These are phyloP conservation scores for Cyclargus thomasi DNA, from an alignment of 1,140 invertebrate species.

Conservation along the genomic window DNA sequence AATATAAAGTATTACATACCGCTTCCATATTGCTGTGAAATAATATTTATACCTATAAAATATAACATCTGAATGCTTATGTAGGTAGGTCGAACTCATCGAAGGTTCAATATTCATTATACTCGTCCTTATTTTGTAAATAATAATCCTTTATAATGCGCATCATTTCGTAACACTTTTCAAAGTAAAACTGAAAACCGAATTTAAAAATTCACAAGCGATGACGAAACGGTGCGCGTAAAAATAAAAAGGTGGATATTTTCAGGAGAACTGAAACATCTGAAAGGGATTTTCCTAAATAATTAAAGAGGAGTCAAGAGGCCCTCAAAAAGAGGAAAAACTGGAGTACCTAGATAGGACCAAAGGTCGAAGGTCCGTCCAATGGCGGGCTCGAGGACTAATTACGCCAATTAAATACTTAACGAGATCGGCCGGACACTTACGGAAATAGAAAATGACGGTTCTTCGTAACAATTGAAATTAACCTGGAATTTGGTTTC, in stretches of 20 bases:
- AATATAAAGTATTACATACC: too few relatives aligned
- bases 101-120: too few relatives aligned
- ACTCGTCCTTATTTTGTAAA: too few relatives aligned
- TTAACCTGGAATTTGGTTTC: background rate
- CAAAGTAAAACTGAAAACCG: background rate
- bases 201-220: conserved; percentile 18
- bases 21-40: too few relatives aligned
- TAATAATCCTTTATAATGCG: too few relatives aligned
- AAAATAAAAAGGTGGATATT: conserved; percentile 26
- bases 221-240: conserved; percentile 13
- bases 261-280: conserved; percentile 43
- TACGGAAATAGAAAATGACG: background rate
- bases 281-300: conserved; percentile 52
- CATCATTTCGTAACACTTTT: background rate
- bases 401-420: conserved; percentile 67
- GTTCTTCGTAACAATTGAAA: background rate
- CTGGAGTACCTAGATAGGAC: conserved; percentile 46
- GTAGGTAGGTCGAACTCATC: too few relatives aligned
- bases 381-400: conserved; percentile 57
- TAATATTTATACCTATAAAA: too few relatives aligned
- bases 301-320: conserved; percentile 54
- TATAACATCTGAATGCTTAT: too few relatives aligned
- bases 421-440: conserved; percentile 31
- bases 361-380: conserved; percentile 39
- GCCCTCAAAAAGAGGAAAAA: conserved; percentile 45